Evolutionary conservation across 1,140 invertebrate species (phyloP).

Genomic region (Neocloeon triangulifer): DNA sequence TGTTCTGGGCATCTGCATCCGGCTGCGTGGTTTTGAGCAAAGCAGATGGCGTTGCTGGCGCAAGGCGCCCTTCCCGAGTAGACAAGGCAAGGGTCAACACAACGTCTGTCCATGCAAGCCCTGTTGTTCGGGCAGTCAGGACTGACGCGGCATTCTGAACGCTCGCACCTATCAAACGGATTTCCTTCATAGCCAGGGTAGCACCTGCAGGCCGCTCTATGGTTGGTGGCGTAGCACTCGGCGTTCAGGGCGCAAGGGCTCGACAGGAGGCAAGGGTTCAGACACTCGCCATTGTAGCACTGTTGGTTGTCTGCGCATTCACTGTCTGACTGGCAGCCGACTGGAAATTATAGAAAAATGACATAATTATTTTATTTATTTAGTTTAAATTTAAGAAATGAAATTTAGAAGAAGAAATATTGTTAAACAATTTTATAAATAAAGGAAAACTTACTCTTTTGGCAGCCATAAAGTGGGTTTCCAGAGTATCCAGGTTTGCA

Average conservation of each 20-base stretch:
- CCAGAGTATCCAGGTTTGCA: conserved; percentile 57
- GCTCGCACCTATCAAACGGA: conserved; percentile 50
- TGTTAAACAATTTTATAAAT: not conserved
- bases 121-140: conserved; percentile 45
- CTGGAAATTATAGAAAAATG: conserved; percentile 19
- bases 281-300: conserved; percentile 58
- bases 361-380: not conserved
- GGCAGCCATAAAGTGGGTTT: conserved; percentile 57
- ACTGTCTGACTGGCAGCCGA: conserved; percentile 55
- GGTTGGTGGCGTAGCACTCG: conserved; percentile 41
- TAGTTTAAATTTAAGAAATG: not conserved
- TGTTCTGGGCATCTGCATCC: conserved; percentile 52
- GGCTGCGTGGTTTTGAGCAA: conserved; percentile 47
- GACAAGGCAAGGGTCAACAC: conserved; percentile 42
- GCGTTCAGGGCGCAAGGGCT: conserved; percentile 61
- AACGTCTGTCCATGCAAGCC: conserved; percentile 43
- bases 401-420: not conserved
- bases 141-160: conserved; percentile 55
- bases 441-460: conserved; percentile 31
- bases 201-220: conserved; percentile 53
- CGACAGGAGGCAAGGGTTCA: conserved; percentile 51
- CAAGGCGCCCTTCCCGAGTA: conserved; percentile 25
- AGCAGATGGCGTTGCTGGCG: conserved; percentile 53
- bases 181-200: conserved; percentile 45
- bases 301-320: conserved; percentile 54